Base-by-base conservation (phyloP, 2,888 invertebrate species). In the Hypomecis atomaria region DNA sequence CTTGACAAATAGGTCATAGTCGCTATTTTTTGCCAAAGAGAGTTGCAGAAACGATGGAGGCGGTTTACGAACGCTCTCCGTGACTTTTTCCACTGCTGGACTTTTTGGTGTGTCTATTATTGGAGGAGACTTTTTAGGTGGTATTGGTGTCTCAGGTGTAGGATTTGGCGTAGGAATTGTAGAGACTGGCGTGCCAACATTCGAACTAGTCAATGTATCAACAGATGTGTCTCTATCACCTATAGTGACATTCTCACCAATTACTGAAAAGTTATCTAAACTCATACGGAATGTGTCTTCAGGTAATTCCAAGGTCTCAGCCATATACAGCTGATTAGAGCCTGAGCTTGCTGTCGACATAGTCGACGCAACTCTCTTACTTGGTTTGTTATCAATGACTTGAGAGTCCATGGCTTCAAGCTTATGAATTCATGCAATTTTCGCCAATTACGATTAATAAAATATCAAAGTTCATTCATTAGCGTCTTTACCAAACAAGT, bases 161-260 rank as follows among this genome's bases (percentile, higher is more conserved):
- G 75, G 61, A 55, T 71, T 59, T 45, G 79, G 76, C 61, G 78
- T 76, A 4, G 71, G 62, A 62, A 75, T 72, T 59, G 72, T 69
- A 13, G 71, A 55, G 40, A 69, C 59, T 10, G 85, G 82, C 23
- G 81, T 82, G 34, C 75, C 76, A 40, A 76, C 53, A 64, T 70
- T 74, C n/a, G 70, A 55, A 54, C 63, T 71, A 34, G 70, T 67
- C 40, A 70, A 70, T 13, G 72, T 73, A 43, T 89, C 89, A 52
- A 81, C 68, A 8, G 90, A 89, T 9, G 71, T 52, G 33, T 78
- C 75, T 69, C 85, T 82, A 42, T 84, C 81, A 23, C 76, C 79
- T 67, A 92, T 81, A 33, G 89, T 89, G n/a, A 92, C 87, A 70
- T 92, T 92, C 72, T 91, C 92, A 8, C 90, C 91, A 64, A 92